phyloP scores from a whole-genome alignment of 2,797 vertebrate species.

The Myotis vivesi region DNA sequence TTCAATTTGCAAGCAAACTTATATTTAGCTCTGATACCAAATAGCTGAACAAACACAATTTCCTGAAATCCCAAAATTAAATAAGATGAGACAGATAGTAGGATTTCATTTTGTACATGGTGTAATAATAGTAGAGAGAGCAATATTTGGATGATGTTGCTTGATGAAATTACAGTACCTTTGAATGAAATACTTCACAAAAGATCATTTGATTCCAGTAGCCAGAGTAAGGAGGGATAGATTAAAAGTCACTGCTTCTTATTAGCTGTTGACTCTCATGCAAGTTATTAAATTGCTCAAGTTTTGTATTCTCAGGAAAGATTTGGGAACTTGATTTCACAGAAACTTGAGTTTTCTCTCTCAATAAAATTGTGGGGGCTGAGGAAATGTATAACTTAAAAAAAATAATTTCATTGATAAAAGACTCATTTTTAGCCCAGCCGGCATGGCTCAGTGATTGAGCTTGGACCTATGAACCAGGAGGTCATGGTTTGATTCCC shows the following conservation, averaged over 20 bases:
- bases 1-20: conserved; percentile 50
- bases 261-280: not conserved
- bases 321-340: not conserved
- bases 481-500: too few relatives aligned
- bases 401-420: not conserved
- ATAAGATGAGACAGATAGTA: not conserved
- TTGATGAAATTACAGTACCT: not conserved
- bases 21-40: conserved; percentile 44
- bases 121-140: not conserved
- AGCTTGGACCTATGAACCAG: too few relatives aligned
- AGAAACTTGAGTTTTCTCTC: not conserved
- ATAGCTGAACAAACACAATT: conserved; percentile 49
- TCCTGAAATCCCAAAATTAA: conserved; percentile 49
- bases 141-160: not conserved
- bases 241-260: conserved; percentile 19
- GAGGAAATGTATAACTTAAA: not conserved
- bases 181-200: not conserved
- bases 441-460: too few relatives aligned
- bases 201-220: conserved; percentile 9
- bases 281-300: not conserved
- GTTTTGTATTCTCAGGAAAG: not conserved
- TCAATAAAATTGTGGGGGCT: not conserved
- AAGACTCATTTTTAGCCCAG: not conserved
- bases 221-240: not conserved
- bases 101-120: conserved; percentile 47